Base-by-base conservation (phyloP, 2,888 invertebrate species). In the Xestobium rufovillosum region DNA sequence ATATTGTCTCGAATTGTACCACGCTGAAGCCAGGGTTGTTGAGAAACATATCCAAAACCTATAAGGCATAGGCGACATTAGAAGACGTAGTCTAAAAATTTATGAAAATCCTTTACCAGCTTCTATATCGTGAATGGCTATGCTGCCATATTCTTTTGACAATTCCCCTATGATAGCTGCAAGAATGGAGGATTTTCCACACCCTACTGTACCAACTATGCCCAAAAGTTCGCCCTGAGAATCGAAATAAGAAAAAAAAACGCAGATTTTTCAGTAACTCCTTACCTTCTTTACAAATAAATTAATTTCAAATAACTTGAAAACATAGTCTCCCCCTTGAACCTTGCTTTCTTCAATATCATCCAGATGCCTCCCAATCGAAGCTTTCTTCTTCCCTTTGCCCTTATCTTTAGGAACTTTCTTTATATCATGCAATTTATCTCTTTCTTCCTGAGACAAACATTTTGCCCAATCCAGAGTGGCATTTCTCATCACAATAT, bases 1-100 rank as follows among this genome's bases (percentile, higher is more conserved):
- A 98, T 92, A 61, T 97, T 98, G 38, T 94, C 90, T 32, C 85
- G 75, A 30, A 98, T 76, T 1, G 90, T 87, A 23, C 87, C 91
- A 33, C 89, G 77, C 53, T 94, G 86, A 31, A 98, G 69, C 96
- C 96, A 98, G 0, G 92, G 78, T 45, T 82, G 83, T 68, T 97
- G 96, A 1, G 83, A 76, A 0, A 91, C 86, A 53, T 83, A 84
- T 12, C 86, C 91, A 54, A 90, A 84, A 43, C 88, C 89, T 74
- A 50, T 25, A 58, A 38, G n/a, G n/a, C n/a, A n/a, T n/a, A n/a
- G n/a, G 9, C 6, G 11, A 30, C 14, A 30, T 6, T 19, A 2
- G 2, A 32, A 6, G 10, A 32, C n/a, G 23, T 32, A 10, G 12
- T 14, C 3, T 4, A 31, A 31, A 12, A n/a, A 31, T 25, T n/a